phyloP scores from a whole-genome alignment of 1,140 invertebrate species.

The Bombus ignitus region DNA sequence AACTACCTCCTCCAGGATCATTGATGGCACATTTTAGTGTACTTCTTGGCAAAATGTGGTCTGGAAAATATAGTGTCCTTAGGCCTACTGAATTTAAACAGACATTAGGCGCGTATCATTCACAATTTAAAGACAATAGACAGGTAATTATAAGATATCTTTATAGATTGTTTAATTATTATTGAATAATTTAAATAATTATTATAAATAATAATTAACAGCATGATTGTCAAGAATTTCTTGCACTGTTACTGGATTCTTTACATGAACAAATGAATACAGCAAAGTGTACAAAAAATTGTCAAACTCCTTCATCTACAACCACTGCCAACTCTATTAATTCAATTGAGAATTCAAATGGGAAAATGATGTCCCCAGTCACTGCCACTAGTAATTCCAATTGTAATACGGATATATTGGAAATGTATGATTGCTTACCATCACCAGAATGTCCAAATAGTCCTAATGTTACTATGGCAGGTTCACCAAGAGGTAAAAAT shows the following conservation, averaged over 20 bases:
- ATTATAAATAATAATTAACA: slow-evolving; percentile 71
- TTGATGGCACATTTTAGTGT: slow-evolving; percentile 84
- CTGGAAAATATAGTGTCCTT: slow-evolving; percentile 84
- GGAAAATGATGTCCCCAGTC: slow-evolving; percentile 65
- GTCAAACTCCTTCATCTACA: slow-evolving; percentile 72
- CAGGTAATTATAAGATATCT: slow-evolving; percentile 77
- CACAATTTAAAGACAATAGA: slow-evolving; percentile 86
- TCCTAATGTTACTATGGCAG: slow-evolving; percentile 78
- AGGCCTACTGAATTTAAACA: slow-evolving; percentile 86
- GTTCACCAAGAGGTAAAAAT: slow-evolving; percentile 77
- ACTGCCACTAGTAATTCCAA: slow-evolving; percentile 74
- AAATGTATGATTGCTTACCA: slow-evolving; percentile 72
- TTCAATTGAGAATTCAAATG: slow-evolving; percentile 71
- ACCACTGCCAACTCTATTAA: slow-evolving; percentile 77
- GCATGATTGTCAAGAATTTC: slow-evolving; percentile 91
- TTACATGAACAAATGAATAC: slow-evolving; percentile 87
- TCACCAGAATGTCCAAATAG: slow-evolving; percentile 76
- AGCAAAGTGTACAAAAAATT: slow-evolving; percentile 77
- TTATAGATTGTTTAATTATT: neutral
- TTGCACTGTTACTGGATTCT: slow-evolving; percentile 87
- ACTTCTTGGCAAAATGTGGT: slow-evolving; percentile 86
- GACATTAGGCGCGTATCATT: slow-evolving; percentile 85
- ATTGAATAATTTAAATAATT: slow-evolving; percentile 4
- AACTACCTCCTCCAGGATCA: slow-evolving; percentile 76
- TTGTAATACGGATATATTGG: slow-evolving; percentile 70